phyloP scores from a whole-genome alignment of 2,113 vertebrate species.

The Mus pahari region DNA sequence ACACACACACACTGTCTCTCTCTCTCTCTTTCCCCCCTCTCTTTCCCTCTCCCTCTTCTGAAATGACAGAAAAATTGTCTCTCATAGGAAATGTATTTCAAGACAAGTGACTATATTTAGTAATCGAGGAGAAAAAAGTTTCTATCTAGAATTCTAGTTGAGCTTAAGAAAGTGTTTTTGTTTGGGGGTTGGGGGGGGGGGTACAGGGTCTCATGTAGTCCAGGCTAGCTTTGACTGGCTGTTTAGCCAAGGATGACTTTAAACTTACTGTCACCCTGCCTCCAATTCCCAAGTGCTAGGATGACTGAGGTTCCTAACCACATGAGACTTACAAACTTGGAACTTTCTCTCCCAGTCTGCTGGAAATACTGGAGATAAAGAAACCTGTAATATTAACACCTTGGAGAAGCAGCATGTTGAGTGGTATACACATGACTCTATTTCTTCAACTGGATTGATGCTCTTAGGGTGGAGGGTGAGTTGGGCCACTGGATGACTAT shows the following conservation, averaged over 20 bases:
- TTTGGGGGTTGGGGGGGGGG: too few relatives aligned
- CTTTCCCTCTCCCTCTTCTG: background rate
- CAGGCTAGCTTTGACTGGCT: background rate
- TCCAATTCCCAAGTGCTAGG: background rate
- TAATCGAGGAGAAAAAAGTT: fast-evolving
- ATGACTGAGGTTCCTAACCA: background rate
- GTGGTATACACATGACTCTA: background rate
- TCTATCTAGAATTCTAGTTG: constrained; percentile 6
- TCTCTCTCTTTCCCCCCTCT: background rate
- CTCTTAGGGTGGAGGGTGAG: background rate
- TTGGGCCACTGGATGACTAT: background rate
- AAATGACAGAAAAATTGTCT: constrained; percentile 27
- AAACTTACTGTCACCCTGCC: background rate
- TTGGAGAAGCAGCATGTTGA: background rate
- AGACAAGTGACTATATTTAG: background rate
- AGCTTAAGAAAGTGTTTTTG: background rate
- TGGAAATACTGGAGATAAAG: background rate
- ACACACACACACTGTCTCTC: too few relatives aligned
- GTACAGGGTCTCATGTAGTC: too few relatives aligned
- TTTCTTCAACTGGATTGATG: background rate
- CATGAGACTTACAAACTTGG: background rate
- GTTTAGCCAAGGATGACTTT: background rate
- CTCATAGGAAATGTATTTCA: background rate
- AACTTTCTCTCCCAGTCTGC: background rate
- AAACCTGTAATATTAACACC: background rate